phyloP scores from a whole-genome alignment of 2,797 vertebrate genomes.

The Linurgus olivaceus region DNA sequence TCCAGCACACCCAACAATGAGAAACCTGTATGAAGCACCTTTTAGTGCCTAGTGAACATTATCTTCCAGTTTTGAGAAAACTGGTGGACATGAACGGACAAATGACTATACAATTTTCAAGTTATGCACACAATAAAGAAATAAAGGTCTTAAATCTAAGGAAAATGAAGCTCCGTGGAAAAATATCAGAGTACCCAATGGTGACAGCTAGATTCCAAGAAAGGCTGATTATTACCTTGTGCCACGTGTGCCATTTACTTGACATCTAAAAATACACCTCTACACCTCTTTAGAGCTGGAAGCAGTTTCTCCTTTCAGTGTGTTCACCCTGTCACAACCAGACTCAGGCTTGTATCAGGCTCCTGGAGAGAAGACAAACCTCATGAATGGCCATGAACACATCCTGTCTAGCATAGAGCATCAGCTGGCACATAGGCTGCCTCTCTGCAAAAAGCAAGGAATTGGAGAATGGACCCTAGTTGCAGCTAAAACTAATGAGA shows the following conservation, averaged over 20 bases:
- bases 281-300: neutral
- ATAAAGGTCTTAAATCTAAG: neutral
- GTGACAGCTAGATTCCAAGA: neutral
- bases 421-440: neutral
- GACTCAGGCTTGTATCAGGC: neutral
- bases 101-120: neutral
- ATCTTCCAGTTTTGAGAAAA: neutral
- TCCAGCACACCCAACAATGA: neutral
- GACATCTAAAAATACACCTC: neutral
- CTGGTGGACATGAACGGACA: neutral
- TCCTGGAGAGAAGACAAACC: neutral
- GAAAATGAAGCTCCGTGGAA: neutral
- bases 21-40: neutral
- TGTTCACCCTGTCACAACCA: neutral
- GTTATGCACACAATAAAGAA: neutral
- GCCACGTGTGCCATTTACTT: neutral
- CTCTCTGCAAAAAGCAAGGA: neutral
- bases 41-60: neutral
- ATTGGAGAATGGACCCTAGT: neutral
- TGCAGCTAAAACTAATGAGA: neutral
- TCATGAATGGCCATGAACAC: fast-evolving
- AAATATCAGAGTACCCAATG: neutral
- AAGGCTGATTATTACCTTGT: neutral
- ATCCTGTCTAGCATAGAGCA: neutral
- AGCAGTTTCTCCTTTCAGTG: neutral